Percentiles rank a stretch among this genome's conserved stretches.
These are phyloP conservation scores for Toxotes lorentzi DNA, from an alignment of 2,797 vertebrate genomes.

Conservation along the genomic window DNA sequence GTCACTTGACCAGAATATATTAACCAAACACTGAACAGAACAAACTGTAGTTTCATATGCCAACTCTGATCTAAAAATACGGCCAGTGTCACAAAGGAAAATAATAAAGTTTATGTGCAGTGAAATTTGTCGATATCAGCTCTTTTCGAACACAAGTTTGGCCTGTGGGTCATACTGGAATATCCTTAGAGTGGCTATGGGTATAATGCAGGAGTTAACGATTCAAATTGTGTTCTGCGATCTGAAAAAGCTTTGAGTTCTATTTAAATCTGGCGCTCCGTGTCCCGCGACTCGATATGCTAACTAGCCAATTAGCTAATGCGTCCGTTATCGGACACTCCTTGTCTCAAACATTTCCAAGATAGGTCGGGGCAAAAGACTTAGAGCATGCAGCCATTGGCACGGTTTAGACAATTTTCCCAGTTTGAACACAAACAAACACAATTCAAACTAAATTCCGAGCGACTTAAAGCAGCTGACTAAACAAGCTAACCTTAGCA, in stretches of 20 bases:
- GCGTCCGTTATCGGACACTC: slow-evolving; percentile 47
- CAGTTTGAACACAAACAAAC: not conserved
- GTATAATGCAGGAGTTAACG: no score
- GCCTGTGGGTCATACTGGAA: not conserved
- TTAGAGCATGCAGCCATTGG: fast-evolving
- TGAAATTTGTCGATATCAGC: not conserved
- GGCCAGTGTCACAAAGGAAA: not conserved
- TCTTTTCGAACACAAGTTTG: not conserved
- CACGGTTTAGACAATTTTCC: fast-evolving
- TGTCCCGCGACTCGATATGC: not conserved
- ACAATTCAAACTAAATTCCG: no score
- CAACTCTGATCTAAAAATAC: not conserved
- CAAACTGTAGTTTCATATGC: not conserved
- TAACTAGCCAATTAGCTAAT: slow-evolving; percentile 29
- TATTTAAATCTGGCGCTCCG: slow-evolving; percentile 70
- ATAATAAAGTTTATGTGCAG: not conserved
- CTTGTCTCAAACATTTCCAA: fast-evolving
- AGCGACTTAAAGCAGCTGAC: not conserved
- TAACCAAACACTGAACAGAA: not conserved
- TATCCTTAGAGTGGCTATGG: fast-evolving
- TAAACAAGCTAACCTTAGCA: not conserved
- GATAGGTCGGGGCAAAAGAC: fast-evolving
- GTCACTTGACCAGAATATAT: not conserved
- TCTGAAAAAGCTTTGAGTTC: not conserved
- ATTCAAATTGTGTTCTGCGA: not conserved